Evolutionary conservation across 2,888 invertebrate species (phyloP), one percentile per base, ranked within the genome.

Genomic region (Orchestes rusci): DNA sequence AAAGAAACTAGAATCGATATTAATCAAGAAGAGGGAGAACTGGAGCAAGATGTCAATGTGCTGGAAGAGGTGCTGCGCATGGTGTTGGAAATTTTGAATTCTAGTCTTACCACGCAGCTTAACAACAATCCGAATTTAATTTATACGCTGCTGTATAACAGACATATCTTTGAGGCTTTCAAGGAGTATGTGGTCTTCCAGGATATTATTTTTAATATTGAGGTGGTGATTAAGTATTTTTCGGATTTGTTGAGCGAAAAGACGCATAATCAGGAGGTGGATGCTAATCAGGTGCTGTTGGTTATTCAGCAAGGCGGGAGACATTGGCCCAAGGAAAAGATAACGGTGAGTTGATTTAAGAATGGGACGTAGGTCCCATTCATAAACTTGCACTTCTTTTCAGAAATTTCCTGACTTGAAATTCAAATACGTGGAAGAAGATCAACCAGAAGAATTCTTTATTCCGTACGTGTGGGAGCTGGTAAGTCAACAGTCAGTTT

Each of bases 381-480:
- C n/a, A n/a, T n/a, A n/a, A n/a, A n/a, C n/a, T n/a, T n/a, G n/a
- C n/a, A n/a, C n/a, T n/a, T 41, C 45, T 48, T 68, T 73, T 2
- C 73, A 95, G 91, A 97, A 96, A 83, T 96, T 97, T 68, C 97
- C 97, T 0, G 97, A 97, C 61, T 71, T 99, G 34, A 97, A 96
- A 70, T 99, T 99, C 72, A 92, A 95, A 55, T 99, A 99, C 65
- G 97, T 99, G 0, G 99, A 99, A 70, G 99, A 99, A 68, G 97
- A 97, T 53, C 83, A 89, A 45, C 97, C 97, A 0, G 97, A 97
- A 67, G 96, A 97, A 62, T 99, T 99, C 74, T 99, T 99, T 73
- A 93, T 97, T 55, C 99, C 99, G 0, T 99, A 99, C 68, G 91
- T 97, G 16, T 99, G 99, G 99, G 87, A 88, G 2, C 73, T 99